Conservation (phyloP, 2,797 vertebrate species). For the Pelodytes ibericus region DNA sequence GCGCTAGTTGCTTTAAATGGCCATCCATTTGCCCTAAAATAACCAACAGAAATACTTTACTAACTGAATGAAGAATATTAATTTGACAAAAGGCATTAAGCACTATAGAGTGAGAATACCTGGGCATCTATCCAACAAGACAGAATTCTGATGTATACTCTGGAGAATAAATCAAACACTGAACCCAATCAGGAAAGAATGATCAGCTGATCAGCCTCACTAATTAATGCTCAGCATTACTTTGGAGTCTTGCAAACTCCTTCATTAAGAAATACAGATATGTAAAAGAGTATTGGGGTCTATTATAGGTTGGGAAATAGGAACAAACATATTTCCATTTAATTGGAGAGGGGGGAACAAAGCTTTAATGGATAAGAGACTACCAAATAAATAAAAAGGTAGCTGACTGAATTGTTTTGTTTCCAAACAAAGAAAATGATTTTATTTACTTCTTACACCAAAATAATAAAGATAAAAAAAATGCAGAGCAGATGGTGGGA, state of each 20-base stretch:
- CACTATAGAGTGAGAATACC: conserved; percentile 16
- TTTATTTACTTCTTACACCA: no score
- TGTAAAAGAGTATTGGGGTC: conserved; percentile 21
- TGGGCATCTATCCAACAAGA: conserved; percentile 32
- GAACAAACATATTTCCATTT: conserved; percentile 15
- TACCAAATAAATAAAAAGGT: no score
- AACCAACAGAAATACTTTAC: background rate
- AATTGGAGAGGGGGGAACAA: no score
- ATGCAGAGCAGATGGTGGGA: no score
- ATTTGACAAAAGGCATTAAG: conserved; percentile 19
- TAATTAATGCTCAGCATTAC: conserved; percentile 27
- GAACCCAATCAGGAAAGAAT: conserved; percentile 24
- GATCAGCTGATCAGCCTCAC: conserved; percentile 16
- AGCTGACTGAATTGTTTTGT: no score
- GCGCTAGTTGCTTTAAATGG: background rate
- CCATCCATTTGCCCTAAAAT: conserved; percentile 16
- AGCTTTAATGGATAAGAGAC: conserved; percentile 7
- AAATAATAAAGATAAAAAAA: no score
- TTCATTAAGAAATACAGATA: conserved; percentile 37
- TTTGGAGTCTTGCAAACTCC: background rate
- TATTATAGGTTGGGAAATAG: conserved; percentile 25
- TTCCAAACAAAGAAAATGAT: no score
- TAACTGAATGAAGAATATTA: conserved; percentile 21
- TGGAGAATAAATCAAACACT: conserved; percentile 27
- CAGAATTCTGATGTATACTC: background rate